Base-by-base conservation (phyloP, 1,140 invertebrate genomes). In the Mamestra configurata region DNA sequence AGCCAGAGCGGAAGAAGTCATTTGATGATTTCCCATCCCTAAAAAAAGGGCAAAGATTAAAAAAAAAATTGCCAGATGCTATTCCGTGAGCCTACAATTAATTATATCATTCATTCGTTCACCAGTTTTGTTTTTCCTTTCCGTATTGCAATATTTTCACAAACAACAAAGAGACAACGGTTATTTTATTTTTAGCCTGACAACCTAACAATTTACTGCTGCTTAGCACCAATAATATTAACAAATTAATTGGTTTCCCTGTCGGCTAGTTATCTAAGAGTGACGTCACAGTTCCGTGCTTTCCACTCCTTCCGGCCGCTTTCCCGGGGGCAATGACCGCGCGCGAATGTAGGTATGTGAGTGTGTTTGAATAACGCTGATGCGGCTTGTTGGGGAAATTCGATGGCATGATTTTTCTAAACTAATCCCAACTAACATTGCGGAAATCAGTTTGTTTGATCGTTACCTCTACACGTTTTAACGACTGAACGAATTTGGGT, bases 251-350 rank as follows among this genome's bases (percentile, higher is more conserved):
- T 84, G 75, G 61, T 84, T 85, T 81, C 61, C 84, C 84, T 82
- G 80, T 78, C 73, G 79, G 61, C n/a, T 22, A 57, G 84, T 90
- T 90, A 91, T 77, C 55, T 88, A 89, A 92, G 71, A 27, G 78
- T 90, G 88, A 89, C 86, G 90, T 91, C 89, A 85, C 73, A 87
- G 79, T 88, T 89, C 87, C 88, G 83, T 76, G 80, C 85, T 93
- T 92, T 91, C 88, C 88, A 88, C 80, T 27, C 81, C 78, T 92
- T 91, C 89, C 89, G 85, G 59, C 86, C 88, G 86, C 91, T 93
- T 93, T 93, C 90, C 91, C 89, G 86, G 71, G 89, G 82, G 77
- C 89, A 80, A 49, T 79, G 88, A 89, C 87, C 90, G 83, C 82
- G 40, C n/a, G 24, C n/a, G 46, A 5, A 53, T 35, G 15, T 31